Evolutionary conservation across 2,797 vertebrate genomes (phyloP).

Genomic region (Pipistrellus nathusii): DNA sequence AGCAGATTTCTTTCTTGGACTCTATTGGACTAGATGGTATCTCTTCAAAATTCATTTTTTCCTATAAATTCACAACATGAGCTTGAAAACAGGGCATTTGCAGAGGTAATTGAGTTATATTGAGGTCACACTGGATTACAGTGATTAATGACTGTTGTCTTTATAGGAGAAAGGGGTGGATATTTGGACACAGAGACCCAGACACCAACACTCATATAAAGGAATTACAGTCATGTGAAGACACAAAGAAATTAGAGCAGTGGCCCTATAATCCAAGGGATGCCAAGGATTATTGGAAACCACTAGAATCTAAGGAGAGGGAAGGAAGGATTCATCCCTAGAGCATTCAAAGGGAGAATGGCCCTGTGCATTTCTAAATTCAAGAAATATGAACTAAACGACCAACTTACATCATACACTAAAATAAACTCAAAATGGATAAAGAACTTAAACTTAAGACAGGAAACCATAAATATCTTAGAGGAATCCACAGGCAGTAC

Average conservation of each 20-base stretch:
- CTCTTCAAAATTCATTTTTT: not conserved
- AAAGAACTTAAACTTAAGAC: too few species aligned
- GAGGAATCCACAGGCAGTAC: too few species aligned
- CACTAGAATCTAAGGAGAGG: not conserved
- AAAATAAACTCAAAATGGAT: too few species aligned
- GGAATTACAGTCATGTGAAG: not conserved
- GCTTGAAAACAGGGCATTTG: not conserved
- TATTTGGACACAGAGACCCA: not conserved
- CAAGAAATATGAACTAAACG: not conserved
- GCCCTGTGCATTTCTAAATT: not conserved
- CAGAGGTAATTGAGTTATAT: constrained; percentile 7
- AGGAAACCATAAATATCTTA: too few species aligned
- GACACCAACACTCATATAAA: not conserved
- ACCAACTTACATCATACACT: too few species aligned
- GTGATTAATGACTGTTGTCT: not conserved
- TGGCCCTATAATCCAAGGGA: not conserved
- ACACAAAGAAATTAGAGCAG: constrained; percentile 22
- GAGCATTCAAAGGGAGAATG: not conserved
- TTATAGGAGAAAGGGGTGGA: not conserved
- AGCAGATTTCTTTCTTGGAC: not conserved
- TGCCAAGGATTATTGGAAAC: not conserved
- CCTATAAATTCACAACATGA: not conserved
- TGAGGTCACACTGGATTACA: not conserved
- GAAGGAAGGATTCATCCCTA: not conserved
- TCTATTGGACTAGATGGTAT: not conserved